Evolutionary conservation across 64 coral and sea anemone genomes (phyloP).

Genomic region (Cladopsammia gracilis): DNA sequence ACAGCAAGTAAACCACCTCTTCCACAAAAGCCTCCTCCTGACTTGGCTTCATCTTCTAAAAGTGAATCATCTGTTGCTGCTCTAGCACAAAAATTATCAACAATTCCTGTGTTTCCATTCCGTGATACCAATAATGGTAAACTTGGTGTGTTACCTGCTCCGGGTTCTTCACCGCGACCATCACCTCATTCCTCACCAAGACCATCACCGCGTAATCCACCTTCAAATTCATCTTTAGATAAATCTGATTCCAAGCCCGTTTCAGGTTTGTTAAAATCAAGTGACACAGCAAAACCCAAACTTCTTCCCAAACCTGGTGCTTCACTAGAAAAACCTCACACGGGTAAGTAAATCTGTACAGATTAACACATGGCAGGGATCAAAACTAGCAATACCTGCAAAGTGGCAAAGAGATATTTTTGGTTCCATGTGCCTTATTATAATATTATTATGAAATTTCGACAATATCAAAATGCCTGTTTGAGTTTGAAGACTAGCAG

Average conservation of each 20-base stretch:
- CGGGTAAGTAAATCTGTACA: background rate
- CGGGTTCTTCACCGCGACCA: background rate
- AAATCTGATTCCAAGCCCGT: background rate
- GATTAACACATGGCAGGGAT: no score
- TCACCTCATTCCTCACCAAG: slow-evolving; percentile 30
- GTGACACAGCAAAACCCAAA: background rate
- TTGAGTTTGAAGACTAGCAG: no score
- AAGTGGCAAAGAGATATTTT: no score
- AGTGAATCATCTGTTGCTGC: slow-evolving; percentile 20
- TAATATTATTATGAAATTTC: no score
- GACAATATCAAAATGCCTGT: no score
- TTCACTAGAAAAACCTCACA: background rate
- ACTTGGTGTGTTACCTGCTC: background rate
- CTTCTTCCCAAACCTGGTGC: slow-evolving; percentile 7
- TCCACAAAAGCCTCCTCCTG: background rate
- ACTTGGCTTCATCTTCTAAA: background rate
- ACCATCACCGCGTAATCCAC: background rate
- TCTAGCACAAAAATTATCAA: slow-evolving; percentile 44
- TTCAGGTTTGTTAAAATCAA: background rate
- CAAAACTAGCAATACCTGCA: no score
- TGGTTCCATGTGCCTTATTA: no score
- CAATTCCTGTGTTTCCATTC: slow-evolving; percentile 23
- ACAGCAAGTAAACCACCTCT: slow-evolving; percentile 19
- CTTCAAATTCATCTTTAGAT: background rate
- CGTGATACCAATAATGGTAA: background rate